Evolutionary conservation across 2,888 invertebrate species (phyloP), one percentile per base, ranked within the genome.

Genomic region (Drosophila falleni): DNA sequence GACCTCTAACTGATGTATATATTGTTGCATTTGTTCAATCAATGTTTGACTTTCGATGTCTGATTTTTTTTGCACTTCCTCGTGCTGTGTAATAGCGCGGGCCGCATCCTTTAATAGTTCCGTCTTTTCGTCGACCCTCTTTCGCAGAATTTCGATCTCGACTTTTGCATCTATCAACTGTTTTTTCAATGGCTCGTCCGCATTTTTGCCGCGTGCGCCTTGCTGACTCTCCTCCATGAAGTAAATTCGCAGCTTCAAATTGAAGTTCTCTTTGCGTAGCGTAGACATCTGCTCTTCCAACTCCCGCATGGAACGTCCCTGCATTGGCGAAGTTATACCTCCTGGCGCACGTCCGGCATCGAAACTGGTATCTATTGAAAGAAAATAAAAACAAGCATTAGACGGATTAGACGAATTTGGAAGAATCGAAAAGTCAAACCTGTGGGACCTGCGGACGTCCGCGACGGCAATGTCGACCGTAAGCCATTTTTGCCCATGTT

Each of bases 231-330:
- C 97, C 92, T 98, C 98, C 73, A 98, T 94, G 91, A 98, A 97
- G 93, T 97, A 98, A 86, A 98, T 96, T 59, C 98, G 94, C 83
- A 98, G 93, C 93, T 98, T 98, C 19, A 98, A 93, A 93, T 97
- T 96, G 90, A 98, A 98, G 92, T 98, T 98, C 92, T 98, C 98
- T 92, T 97, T 98, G 79, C 96, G 95, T 72, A 98, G 93, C 50
- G 95, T 94, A 56, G 95, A 95, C 76, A 98, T 94, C 91, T 98
- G 96, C 92, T 98, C 96, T 91, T 98, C 98, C 90, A 97, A 96
- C 82, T 98, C 98, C 89, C 97, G 97, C 94, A 98, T 96, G 31
- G 97, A 96, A 59, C 96, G 94, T 9, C 95, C 96, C 83, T 83
- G 84, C 47, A 94, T 69, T 0, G 94, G 93, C 6, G 93, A 92